phyloP scores from a whole-genome alignment of 2,113 vertebrate species.

The Heteronetta atricapilla region DNA sequence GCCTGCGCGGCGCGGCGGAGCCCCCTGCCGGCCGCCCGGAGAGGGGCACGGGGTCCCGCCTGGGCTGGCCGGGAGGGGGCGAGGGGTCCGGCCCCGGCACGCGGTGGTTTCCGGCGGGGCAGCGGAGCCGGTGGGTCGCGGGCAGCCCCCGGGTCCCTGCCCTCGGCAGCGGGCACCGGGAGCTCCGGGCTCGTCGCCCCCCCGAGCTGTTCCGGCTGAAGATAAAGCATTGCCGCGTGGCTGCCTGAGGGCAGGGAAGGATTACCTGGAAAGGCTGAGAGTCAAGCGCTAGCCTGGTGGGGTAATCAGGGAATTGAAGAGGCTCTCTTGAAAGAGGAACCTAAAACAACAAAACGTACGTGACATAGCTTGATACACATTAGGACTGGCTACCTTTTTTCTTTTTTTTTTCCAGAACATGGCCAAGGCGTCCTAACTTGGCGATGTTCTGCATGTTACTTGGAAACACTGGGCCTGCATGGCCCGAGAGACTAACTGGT shows the following conservation, averaged over 20 bases:
- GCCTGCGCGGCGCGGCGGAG: constrained; percentile 26
- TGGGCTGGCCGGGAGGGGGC: too few species aligned
- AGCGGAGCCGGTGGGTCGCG: neutral
- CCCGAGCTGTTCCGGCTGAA: neutral
- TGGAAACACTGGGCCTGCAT: neutral
- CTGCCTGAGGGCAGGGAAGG: neutral
- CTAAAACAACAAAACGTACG: neutral
- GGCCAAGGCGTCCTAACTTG: neutral
- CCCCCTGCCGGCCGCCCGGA: constrained; percentile 69
- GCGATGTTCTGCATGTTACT: neutral
- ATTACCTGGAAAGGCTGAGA: neutral
- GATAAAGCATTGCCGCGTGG: too few species aligned
- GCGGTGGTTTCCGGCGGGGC: too few species aligned
- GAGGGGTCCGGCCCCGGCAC: too few species aligned
- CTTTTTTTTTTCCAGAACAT: neutral
- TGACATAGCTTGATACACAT: neutral
- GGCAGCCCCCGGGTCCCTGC: neutral
- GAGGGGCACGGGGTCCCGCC: too few species aligned
- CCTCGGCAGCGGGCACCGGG: neutral
- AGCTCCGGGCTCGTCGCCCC: neutral
- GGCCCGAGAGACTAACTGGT: neutral
- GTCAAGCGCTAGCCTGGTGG: neutral
- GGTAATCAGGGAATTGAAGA: neutral
- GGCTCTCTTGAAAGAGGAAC: neutral
- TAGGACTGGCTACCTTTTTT: neutral